phyloP scores from a whole-genome alignment of 2,888 invertebrate genomes.

The Germaria angustata region DNA sequence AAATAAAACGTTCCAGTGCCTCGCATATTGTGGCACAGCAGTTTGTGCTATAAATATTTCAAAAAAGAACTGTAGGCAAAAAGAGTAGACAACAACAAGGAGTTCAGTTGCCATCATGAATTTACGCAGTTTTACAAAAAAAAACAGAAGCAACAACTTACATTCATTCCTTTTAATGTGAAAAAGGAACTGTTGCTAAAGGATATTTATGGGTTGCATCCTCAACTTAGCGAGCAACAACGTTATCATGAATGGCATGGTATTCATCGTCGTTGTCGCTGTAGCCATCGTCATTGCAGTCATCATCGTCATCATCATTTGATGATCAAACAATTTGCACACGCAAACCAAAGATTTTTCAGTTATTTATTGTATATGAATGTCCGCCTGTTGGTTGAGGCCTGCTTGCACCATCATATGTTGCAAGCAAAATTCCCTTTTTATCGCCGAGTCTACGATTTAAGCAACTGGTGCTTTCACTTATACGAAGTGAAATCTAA shows the following conservation, averaged over 20 bases:
- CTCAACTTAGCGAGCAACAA: conserved; percentile 15
- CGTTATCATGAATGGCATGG: not conserved
- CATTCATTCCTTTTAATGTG: not conserved
- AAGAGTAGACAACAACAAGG: not conserved
- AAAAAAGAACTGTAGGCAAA: not conserved
- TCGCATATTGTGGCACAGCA: conserved; percentile 21
- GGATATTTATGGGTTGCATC: conserved; percentile 43
- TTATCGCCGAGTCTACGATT: conserved; percentile 35
- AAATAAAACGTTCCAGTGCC: too few relatives aligned
- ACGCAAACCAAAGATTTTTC: conserved; percentile 21
- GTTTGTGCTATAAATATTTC: conserved; percentile 33
- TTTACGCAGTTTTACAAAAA: conserved; percentile 32
- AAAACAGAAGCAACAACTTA: not conserved
- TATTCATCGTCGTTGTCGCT: not conserved
- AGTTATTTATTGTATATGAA: not conserved
- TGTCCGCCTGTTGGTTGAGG: not conserved
- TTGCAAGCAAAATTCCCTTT: conserved; percentile 17
- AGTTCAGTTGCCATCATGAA: conserved; percentile 13
- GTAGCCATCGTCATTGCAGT: not conserved
- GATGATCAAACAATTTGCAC: conserved; percentile 16
- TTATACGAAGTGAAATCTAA: not conserved
- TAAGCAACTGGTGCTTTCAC: conserved; percentile 53
- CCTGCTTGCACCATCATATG: conserved; percentile 8
- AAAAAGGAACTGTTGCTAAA: conserved; percentile 45
- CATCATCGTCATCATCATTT: conserved; percentile 48